phyloP scores from a whole-genome alignment of 2,888 invertebrate genomes.

The Leucoptera coffeella region DNA sequence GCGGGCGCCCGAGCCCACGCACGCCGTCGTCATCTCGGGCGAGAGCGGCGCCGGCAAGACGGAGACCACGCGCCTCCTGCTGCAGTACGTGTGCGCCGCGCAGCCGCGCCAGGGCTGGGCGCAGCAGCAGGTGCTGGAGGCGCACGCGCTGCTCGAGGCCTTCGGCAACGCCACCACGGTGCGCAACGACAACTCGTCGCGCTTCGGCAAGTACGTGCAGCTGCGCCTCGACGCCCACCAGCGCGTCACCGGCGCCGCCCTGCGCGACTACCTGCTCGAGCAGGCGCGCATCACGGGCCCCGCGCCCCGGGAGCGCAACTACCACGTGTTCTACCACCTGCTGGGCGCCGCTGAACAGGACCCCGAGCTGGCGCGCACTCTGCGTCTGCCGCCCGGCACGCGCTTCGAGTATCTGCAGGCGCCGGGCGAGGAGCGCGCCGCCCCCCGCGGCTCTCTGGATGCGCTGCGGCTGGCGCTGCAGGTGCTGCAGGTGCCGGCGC shows the following conservation, averaged over 20 bases:
- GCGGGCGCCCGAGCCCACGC: slow-evolving; percentile 85
- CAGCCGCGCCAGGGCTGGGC: slow-evolving; percentile 75
- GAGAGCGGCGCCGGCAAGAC: slow-evolving; percentile 93
- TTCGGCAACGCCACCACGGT: slow-evolving; percentile 93
- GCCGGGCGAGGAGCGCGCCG: slow-evolving; percentile 58
- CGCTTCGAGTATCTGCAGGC: slow-evolving; percentile 81
- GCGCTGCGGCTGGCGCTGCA: slow-evolving; percentile 83
- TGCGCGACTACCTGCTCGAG: slow-evolving; percentile 85
- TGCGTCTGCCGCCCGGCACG: slow-evolving; percentile 67
- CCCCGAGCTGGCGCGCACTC: slow-evolving; percentile 65
- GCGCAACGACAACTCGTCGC: slow-evolving; percentile 86
- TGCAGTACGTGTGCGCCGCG: slow-evolving; percentile 87
- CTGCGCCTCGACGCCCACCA: slow-evolving; percentile 85
- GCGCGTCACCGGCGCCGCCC: slow-evolving; percentile 86
- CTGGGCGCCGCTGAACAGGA: slow-evolving; percentile 81
- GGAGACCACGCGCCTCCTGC: slow-evolving; percentile 85
- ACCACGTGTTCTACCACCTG: slow-evolving; percentile 88
- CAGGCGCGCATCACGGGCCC: slow-evolving; percentile 88
- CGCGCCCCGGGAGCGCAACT: slow-evolving; percentile 80
- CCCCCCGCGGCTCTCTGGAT: slow-evolving; percentile 60
- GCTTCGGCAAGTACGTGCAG: slow-evolving; percentile 95
- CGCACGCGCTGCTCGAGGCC: slow-evolving; percentile 88
- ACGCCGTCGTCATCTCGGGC: slow-evolving; percentile 86
- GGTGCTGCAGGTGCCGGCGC: slow-evolving; percentile 78
- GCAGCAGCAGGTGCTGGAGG: slow-evolving; percentile 92